These are phyloP conservation scores for Hippocampus comes DNA, from an alignment of 2,113 vertebrate species.

Conservation along the genomic window DNA sequence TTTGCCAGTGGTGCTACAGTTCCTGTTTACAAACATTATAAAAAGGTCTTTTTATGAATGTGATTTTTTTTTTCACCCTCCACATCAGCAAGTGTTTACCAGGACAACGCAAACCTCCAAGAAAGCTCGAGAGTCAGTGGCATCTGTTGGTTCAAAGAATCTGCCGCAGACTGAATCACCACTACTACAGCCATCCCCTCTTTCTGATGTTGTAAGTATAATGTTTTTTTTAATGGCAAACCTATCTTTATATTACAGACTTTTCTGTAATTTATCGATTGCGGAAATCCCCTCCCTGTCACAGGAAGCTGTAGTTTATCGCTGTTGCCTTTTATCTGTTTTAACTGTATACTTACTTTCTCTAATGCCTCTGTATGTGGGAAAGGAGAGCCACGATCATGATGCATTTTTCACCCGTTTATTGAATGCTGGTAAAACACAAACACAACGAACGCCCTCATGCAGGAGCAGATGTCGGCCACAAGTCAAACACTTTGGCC, in stretches of 20 bases:
- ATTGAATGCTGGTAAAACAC: too few relatives aligned
- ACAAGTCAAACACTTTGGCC: background rate
- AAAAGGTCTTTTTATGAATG: background rate
- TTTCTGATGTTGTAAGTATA: background rate
- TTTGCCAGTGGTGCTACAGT: background rate
- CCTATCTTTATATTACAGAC: too few relatives aligned
- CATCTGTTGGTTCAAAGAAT: background rate
- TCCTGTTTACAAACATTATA: background rate
- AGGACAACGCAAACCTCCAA: conserved; percentile 19
- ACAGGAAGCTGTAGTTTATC: too few relatives aligned
- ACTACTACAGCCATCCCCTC: background rate
- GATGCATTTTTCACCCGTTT: too few relatives aligned
- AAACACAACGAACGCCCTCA: too few relatives aligned
- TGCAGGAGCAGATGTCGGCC: too few relatives aligned
- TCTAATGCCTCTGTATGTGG: too few relatives aligned
- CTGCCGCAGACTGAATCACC: background rate
- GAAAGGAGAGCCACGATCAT: too few relatives aligned
- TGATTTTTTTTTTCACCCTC: background rate
- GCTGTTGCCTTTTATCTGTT: too few relatives aligned
- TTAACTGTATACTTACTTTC: too few relatives aligned
- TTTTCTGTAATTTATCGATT: too few relatives aligned
- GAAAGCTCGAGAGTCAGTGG: conserved; percentile 15
- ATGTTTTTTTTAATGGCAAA: background rate
- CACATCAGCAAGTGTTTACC: conserved; percentile 13
- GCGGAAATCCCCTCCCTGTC: too few relatives aligned